Evolutionary conservation across 1,140 invertebrate genomes (phyloP), one percentile per base, ranked within the genome.

Genomic region (Branchinecta lynchi): DNA sequence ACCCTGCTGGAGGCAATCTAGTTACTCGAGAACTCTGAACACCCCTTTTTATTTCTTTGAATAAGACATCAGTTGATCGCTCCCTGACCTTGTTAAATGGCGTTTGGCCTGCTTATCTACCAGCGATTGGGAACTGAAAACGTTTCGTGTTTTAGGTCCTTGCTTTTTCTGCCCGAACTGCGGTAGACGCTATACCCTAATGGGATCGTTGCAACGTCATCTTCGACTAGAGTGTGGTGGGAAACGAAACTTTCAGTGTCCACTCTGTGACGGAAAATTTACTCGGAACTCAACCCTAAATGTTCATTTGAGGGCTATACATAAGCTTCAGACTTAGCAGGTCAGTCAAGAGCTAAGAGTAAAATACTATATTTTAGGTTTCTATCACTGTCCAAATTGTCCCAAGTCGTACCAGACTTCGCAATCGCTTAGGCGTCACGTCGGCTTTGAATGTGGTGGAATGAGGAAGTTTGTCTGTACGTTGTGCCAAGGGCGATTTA

Each of bases 401-500:
- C 60, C n/a, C 60, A n/a, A 20, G 20, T n/a, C 60, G 20, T 65
- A 65, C 60, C n/a, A n/a, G 60, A 20, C 60, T 20, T 1, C n/a
- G 60, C 60, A 65, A n/a, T n/a, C n/a, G n/a, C 60, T 65, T n/a
- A 20, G n/a, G n/a, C 60, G 60, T n/a, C 60, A 65, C 60, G 60
- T 65, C 60, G n/a, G 60, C 60, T 65, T n/a, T 20, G 60, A 65
- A 20, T 65, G 60, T 20, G 60, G 60, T 65, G n/a, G 20, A 20
- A n/a, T 20, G 60, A n/a, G n/a, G 60, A n/a, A 20, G n/a, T 65
- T n/a, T 20, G 20, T 20, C n/a, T 65, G 60, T 20, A 65, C n/a
- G n/a, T 20, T 65, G 60, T 65, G 60, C 60, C 32, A 32, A 32
- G 32, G 32, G 32, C 32, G 32, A 32, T 32, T 32, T 32, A 32